phyloP scores from a whole-genome alignment of 2,888 invertebrate species.

The Baronia brevicornis region DNA sequence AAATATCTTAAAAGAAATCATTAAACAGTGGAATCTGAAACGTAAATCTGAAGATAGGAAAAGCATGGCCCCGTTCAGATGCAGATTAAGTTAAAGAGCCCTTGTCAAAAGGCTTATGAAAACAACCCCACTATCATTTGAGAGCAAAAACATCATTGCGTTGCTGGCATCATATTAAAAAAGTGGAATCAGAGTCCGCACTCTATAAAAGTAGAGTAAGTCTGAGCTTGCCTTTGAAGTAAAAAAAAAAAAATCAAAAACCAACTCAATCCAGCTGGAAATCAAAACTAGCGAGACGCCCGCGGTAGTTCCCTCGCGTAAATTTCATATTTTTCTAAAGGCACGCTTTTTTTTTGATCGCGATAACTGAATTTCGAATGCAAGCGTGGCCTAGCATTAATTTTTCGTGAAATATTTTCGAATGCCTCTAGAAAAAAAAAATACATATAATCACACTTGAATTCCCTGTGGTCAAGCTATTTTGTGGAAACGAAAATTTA shows the following conservation, averaged over 20 bases:
- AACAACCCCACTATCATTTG: constrained; percentile 11
- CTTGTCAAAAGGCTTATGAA: constrained; percentile 12
- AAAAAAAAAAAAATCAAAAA: too few species aligned
- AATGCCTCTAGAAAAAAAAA: too few species aligned
- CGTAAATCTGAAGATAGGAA: constrained; percentile 6
- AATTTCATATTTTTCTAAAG: constrained; percentile 8
- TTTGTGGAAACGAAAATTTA: too few species aligned
- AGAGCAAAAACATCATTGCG: constrained; percentile 13
- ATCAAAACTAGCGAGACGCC: constrained; percentile 12
- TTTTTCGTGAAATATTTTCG: too few species aligned
- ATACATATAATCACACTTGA: too few species aligned
- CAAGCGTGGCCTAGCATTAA: too few species aligned
- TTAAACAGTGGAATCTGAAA: constrained; percentile 1
- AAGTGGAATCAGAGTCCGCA: constrained; percentile 10
- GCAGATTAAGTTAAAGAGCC: constrained; percentile 11
- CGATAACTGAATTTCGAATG: too few species aligned
- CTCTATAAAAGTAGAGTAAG: constrained; percentile 10
- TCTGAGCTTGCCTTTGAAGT: constrained; percentile 19
- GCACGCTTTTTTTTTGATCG: too few species aligned
- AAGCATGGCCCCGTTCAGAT: constrained; percentile 7
- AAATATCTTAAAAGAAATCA: constrained; percentile 7
- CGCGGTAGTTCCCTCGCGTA: constrained; percentile 1
- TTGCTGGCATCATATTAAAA: constrained; percentile 14
- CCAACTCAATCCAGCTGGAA: constrained; percentile 16
- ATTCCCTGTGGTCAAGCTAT: too few species aligned